These are phyloP conservation scores for Malurus leucopterus DNA, from an alignment of 2,797 vertebrate genomes.

Conservation along the genomic window DNA sequence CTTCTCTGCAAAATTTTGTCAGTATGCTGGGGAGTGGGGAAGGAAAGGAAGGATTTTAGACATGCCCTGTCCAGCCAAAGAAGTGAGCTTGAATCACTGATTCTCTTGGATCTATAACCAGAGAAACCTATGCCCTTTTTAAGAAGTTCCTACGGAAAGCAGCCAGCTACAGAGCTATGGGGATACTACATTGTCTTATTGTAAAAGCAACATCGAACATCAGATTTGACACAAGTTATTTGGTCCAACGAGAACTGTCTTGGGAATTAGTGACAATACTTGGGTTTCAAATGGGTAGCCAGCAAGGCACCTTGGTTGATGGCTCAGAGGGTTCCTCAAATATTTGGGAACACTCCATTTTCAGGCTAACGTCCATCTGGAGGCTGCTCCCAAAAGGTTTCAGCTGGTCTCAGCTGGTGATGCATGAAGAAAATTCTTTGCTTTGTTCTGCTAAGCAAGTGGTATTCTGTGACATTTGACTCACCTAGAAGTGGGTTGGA, in stretches of 20 bases:
- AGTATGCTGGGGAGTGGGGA: neutral
- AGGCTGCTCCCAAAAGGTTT: neutral
- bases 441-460: neutral
- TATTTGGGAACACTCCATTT: neutral
- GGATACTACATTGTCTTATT: neutral
- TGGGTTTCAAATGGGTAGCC: neutral
- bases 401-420: neutral
- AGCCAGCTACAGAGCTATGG: neutral
- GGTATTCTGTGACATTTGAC: neutral
- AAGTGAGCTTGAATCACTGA: neutral
- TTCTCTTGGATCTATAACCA: neutral
- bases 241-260: neutral
- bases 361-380: neutral
- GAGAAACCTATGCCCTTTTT: neutral
- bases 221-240: neutral
- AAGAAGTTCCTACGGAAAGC: neutral
- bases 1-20: neutral
- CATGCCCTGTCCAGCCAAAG: neutral
- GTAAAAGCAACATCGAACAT: neutral
- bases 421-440: neutral
- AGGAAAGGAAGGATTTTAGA: neutral
- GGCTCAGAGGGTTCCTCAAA: neutral
- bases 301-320: neutral
- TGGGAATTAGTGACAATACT: neutral
- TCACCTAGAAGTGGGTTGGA: neutral